Base-by-base conservation (phyloP, 2,888 invertebrate genomes). In the Volucella inanis region DNA sequence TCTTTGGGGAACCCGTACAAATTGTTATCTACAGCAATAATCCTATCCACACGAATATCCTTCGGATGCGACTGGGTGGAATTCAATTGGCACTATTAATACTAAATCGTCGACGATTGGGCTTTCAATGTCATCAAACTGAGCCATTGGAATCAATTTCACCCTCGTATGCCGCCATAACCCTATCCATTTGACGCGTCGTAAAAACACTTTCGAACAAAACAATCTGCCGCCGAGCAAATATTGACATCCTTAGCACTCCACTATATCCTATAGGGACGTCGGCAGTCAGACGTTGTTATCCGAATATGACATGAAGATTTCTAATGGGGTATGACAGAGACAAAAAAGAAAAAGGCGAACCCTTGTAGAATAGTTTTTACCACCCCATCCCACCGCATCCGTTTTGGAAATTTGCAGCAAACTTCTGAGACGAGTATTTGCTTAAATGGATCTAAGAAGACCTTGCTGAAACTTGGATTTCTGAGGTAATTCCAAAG, bases 181-280 rank as follows among this genome's bases (percentile, higher is more conserved):
- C 71, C 71, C 50, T 50, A 71, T 61, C 71, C 52, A 52, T 61
- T 71, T 18, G 41, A 43, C 59, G 43, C 49, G 41, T 61, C 71
- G 59, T 71, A 71, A 45, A 45, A 71, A 43, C 50, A 71, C 71
- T 71, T 71, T 50, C 22, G 70, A 70, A 70, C 70, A 70, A 70
- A 59, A 59, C 70, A 57, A 70, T 70, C 52, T 52, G 8, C 31
- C 52, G 31, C 8, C 8, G 38, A 61, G 41, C 61, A 61, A 61
- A 61, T 71, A 50, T 50, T 59, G 59, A 71, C 71, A 61, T 71
- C 61, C 50, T 22, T 22, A 22, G 18, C 2, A 22, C 18, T 22
- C 18, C 1, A 22, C 61, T 71, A 62, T n/a, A n/a, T n/a, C 45
- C 49, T 49, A 15, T 12, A 47, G 49, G 64, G 6, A 31, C 31